Base-by-base conservation (phyloP, 2,797 vertebrate genomes). In the Chelonia mydas region DNA sequence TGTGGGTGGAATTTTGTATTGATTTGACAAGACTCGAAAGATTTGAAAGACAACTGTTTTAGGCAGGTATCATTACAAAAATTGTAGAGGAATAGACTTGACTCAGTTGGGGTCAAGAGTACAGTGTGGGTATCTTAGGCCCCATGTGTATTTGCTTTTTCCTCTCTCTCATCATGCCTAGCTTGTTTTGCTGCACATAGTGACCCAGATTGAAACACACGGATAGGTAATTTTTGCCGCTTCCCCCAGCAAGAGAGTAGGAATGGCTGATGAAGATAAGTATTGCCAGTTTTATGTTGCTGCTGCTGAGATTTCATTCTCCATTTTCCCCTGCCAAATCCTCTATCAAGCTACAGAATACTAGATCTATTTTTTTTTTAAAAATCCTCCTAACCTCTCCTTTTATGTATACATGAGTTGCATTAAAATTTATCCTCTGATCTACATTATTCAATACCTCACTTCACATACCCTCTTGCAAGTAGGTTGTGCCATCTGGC, bases 211-310 rank as follows among this genome's bases (percentile, higher is more conserved):
- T 50, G 54, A 27, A 28, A 6, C 51, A 8, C 28, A 37, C 16
- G 0, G 0, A 2, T 21, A 25, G 0, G 5, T 25, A 77, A 17
- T 33, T 65, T n/a, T 45, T 33, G 23, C 41, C 57, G 21, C 57
- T 72, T 45, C 11, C 68, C 49, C 50, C 45, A 9, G 5, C 1
- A n/a, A 83, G 33, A 0, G 5, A 57, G 79, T 27, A 47, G 72
- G 5, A 51, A 72, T 15, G 28, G 23, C 41, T 76, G 25, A 0
- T 0, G 7, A 37, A 77, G 72, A 55, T 61, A 76, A 76, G 13
- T 19, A 76, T 27, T 76, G 6, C 41, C 25, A 45, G 72, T 45
- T 76, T 37, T 68, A 19, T 68, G 23, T 45, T 76, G 37, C 72
- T 76, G 65, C 65, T 68, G 23, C 12, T 76, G 72, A 76, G 25